Evolutionary conservation across 2,888 invertebrate genomes (phyloP).

Genomic region (Biston betularia): DNA sequence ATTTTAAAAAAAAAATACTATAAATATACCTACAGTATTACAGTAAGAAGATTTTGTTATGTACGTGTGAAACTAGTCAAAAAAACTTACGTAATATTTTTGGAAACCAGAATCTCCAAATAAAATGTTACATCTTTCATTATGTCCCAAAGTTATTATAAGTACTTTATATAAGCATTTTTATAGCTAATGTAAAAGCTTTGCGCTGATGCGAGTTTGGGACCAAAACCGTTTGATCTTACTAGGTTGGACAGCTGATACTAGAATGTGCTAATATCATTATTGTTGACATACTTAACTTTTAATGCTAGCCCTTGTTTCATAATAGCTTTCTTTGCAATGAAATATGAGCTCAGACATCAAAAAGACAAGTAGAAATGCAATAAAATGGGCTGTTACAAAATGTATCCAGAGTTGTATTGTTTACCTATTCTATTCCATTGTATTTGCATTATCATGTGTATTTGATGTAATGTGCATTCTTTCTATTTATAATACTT

Average conservation of each 20-base stretch:
- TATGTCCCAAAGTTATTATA: conserved; percentile 28
- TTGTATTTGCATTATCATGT: conserved; percentile 72
- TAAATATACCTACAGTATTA: too few species aligned
- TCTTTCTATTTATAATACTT: conserved; percentile 67
- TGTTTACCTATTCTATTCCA: conserved; percentile 64
- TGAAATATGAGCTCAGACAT: conserved; percentile 20
- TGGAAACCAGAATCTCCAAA: conserved; percentile 13
- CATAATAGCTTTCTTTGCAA: conserved; percentile 24
- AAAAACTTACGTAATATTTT: conserved; percentile 53
- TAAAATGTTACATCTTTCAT: conserved; percentile 27
- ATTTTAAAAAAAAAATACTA: too few species aligned
- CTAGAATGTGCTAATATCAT: conserved; percentile 24
- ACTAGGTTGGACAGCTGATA: conserved; percentile 25
- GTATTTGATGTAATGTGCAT: conserved; percentile 69
- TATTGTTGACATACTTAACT: conserved; percentile 22
- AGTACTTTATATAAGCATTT: conserved; percentile 22
- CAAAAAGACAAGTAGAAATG: conserved; percentile 32
- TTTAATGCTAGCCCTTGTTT: conserved; percentile 14
- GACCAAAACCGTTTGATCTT: conserved; percentile 31
- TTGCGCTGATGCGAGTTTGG: conserved; percentile 27
- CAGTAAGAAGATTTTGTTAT: too few species aligned
- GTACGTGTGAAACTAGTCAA: conserved; percentile 61
- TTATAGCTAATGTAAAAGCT: conserved; percentile 28
- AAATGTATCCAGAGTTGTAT: conserved; percentile 59
- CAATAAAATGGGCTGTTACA: conserved; percentile 45